These are phyloP conservation scores for Amorpha juglandis DNA, from an alignment of 2,888 invertebrate species.

Conservation along the genomic window DNA sequence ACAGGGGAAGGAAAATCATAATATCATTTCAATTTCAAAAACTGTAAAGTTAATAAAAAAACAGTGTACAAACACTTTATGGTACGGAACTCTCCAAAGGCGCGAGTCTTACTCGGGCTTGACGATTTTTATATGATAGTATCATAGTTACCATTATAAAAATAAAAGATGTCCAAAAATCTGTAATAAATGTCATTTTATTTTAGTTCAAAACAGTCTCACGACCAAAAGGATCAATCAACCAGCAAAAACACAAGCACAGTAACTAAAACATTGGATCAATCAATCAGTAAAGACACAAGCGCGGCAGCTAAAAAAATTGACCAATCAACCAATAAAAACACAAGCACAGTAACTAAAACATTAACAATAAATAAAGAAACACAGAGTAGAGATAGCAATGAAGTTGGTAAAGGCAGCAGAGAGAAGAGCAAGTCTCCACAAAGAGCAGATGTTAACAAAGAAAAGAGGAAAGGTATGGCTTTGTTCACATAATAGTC, in stretches of 20 bases:
- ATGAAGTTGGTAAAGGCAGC: background rate
- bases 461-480: constrained; percentile 7
- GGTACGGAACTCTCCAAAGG: no score
- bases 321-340: background rate
- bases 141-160: no score
- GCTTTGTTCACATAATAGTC: no score
- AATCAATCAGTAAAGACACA: background rate
- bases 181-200: background rate
- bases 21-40: no score
- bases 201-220: constrained; percentile 18
- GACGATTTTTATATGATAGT: no score
- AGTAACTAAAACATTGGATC: background rate
- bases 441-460: background rate
- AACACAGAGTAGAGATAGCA: background rate
- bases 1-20: no score
- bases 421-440: background rate
- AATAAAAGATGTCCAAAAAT: no score
- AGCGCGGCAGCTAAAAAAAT: no score
- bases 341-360: background rate
- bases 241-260: background rate
- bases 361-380: background rate
- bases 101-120: no score
- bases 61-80: no score
- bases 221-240: background rate
- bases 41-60: no score